phyloP scores from a whole-genome alignment of 2,797 vertebrate genomes.

The Myotis findleyi region DNA sequence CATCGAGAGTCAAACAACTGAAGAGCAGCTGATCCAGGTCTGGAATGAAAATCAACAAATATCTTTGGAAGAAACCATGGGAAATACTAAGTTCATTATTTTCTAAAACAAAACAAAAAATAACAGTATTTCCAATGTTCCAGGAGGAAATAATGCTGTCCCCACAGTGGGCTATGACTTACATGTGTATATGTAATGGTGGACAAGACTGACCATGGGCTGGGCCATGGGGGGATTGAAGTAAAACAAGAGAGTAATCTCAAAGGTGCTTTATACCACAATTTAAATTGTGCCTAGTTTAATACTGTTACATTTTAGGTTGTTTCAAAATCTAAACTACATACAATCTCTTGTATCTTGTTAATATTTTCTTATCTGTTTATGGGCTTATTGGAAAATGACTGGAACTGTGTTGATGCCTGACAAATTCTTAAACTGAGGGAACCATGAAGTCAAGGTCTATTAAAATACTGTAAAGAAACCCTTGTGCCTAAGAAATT shows the following conservation, averaged over 20 bases:
- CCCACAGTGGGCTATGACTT: neutral
- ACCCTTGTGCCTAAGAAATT: constrained; percentile 44
- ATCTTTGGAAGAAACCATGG: neutral
- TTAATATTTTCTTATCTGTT: constrained; percentile 63
- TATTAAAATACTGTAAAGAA: constrained; percentile 67
- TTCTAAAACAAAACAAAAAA: neutral
- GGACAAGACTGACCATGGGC: neutral
- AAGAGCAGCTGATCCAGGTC: neutral
- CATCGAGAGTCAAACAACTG: neutral
- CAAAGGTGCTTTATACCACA: neutral
- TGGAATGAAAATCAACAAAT: neutral
- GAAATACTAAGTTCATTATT: neutral
- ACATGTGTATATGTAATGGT: neutral
- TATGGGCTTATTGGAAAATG: constrained; percentile 60
- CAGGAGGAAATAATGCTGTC: neutral
- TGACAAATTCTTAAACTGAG: constrained; percentile 64
- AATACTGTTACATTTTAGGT: neutral
- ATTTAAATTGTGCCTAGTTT: neutral
- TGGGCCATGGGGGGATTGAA: neutral
- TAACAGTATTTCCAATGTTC: neutral
- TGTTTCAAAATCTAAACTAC: constrained; percentile 46
- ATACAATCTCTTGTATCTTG: constrained; percentile 13
- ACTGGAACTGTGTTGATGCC: constrained; percentile 40
- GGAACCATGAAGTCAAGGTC: constrained; percentile 54
- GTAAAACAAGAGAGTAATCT: neutral